These are phyloP conservation scores for Capitulum mitella DNA, from an alignment of 2,888 invertebrate species.

Conservation along the genomic window DNA sequence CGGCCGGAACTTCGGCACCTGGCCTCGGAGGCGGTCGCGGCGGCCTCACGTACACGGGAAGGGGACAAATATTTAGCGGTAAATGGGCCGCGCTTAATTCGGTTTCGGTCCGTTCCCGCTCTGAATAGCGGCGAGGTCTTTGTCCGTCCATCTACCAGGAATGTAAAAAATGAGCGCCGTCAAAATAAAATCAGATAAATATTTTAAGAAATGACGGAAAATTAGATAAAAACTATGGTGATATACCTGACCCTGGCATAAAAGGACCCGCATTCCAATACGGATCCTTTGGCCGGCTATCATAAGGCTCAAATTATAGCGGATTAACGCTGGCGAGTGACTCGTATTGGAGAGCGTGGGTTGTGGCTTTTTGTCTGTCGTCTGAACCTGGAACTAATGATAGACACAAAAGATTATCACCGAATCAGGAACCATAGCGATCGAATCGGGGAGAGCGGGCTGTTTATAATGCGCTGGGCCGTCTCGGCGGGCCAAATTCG, in stretches of 20 bases:
- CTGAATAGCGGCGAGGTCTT: background rate
- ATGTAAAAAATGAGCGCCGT: conserved; percentile 22
- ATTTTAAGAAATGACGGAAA: conserved; percentile 6
- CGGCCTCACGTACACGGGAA: background rate
- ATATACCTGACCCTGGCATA: background rate
- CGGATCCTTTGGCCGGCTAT: background rate
- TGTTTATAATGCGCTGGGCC: conserved; percentile 14
- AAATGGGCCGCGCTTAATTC: conserved; percentile 1
- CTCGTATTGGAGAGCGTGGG: background rate
- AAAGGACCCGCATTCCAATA: conserved; percentile 10
- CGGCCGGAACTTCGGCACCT: background rate
- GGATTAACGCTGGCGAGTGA: conserved; percentile 4
- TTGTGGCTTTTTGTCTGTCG: conserved; percentile 15
- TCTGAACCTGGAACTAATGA: conserved; percentile 23
- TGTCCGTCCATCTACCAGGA: background rate
- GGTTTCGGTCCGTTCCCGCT: background rate
- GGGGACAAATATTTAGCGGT: background rate
- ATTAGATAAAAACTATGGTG: conserved; percentile 17
- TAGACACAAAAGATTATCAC: conserved; percentile 25
- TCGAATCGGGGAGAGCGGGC: background rate
- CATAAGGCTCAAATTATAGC: conserved; percentile 15
- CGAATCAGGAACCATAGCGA: conserved; percentile 16
- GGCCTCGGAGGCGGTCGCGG: background rate
- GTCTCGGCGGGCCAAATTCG: background rate
- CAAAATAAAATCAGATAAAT: conserved; percentile 19